These are phyloP conservation scores for Cardiocondyla obscurior DNA, from an alignment of 1,140 invertebrate species.

Conservation along the genomic window DNA sequence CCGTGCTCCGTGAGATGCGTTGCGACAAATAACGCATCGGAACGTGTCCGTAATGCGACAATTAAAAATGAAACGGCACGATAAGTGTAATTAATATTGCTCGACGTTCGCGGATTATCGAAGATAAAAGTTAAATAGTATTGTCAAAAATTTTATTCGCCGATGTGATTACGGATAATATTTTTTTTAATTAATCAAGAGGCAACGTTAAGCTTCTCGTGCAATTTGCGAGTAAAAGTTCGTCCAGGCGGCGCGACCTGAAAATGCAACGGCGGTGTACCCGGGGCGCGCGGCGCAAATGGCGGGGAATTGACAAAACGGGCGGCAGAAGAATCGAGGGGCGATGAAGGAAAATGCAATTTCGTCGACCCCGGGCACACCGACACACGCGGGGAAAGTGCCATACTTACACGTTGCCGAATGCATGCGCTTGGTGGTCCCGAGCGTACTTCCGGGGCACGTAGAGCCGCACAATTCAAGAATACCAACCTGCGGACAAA, in stretches of 20 bases:
- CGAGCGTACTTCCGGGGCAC: constrained; percentile 35
- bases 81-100: too few relatives aligned
- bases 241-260: not conserved
- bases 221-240: constrained; percentile 8
- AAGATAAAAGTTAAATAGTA: too few relatives aligned
- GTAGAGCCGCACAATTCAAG: constrained; percentile 53
- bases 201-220: not conserved
- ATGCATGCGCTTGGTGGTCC: not conserved
- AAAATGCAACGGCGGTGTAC: not conserved
- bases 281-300: not conserved
- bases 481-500: constrained; percentile 69
- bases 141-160: too few relatives aligned
- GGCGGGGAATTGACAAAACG: constrained; percentile 1
- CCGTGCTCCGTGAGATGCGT: too few relatives aligned
- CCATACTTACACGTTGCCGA: constrained; percentile 10
- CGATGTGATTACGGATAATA: too few relatives aligned
- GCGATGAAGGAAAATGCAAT: constrained; percentile 63
- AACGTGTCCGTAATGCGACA: not conserved
- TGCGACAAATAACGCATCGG: too few relatives aligned
- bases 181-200: not conserved
- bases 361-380: constrained; percentile 32
- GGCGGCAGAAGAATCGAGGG: constrained; percentile 26
- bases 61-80: too few relatives aligned
- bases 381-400: not conserved
- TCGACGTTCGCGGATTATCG: too few relatives aligned